phyloP scores from a whole-genome alignment of 2,113 vertebrate genomes.

The Terrapene triunguis region DNA sequence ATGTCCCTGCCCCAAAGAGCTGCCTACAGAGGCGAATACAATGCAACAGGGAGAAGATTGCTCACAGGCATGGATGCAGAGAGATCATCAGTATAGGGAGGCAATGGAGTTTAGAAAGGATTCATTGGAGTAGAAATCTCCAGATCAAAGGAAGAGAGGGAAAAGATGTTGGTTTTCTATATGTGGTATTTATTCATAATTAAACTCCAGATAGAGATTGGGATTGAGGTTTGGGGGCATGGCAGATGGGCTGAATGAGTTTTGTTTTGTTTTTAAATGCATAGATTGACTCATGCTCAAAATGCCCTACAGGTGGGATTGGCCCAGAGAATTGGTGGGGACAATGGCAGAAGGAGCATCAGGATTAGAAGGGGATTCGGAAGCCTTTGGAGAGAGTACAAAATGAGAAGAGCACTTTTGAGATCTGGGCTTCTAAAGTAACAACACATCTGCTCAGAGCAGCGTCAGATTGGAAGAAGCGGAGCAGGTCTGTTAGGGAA shows the following conservation, averaged over 20 bases:
- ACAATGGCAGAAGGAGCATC: neutral
- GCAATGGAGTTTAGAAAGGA: neutral
- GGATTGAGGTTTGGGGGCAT: neutral
- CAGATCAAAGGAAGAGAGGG: neutral
- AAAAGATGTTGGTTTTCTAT: neutral
- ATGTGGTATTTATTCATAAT: accelerated
- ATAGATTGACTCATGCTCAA: neutral
- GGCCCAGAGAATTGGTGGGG: neutral
- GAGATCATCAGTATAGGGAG: neutral
- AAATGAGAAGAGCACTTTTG: neutral
- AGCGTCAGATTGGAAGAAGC: neutral
- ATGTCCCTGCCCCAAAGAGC: neutral
- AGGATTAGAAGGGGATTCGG: neutral
- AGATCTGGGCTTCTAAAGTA: accelerated
- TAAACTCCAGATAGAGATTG: neutral
- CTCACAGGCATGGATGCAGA: neutral
- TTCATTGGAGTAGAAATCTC: neutral
- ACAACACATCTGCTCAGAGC: neutral
- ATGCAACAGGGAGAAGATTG: neutral
- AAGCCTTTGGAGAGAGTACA: neutral
- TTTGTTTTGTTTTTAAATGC: neutral
- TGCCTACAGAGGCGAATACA: neutral
- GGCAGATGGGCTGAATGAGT: neutral
- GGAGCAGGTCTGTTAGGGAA: neutral
- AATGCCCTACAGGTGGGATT: neutral